These are phyloP conservation scores for Calyptomena viridis DNA, from an alignment of 2,113 vertebrate genomes.

Conservation along the genomic window DNA sequence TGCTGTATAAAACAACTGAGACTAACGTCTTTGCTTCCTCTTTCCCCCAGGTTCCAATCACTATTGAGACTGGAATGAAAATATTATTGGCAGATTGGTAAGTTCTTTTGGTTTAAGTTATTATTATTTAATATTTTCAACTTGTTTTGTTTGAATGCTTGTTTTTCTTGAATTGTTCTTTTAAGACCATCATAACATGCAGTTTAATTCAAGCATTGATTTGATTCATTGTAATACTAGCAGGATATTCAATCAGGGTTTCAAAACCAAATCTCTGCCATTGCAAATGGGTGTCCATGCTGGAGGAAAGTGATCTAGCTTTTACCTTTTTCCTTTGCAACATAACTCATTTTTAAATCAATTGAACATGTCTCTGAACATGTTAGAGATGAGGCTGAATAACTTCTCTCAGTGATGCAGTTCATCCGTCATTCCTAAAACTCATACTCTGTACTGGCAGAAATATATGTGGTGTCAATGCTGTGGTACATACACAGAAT, in stretches of 20 bases:
- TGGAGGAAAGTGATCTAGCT: neutral
- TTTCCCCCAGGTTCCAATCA: neutral
- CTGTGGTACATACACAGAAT: neutral
- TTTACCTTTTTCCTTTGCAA: neutral
- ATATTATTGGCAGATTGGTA: slow-evolving; percentile 1
- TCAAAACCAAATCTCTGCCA: neutral
- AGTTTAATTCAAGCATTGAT: neutral
- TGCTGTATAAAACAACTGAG: neutral
- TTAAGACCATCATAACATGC: neutral
- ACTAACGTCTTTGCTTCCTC: neutral
- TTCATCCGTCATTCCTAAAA: neutral
- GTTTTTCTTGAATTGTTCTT: neutral
- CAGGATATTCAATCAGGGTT: neutral
- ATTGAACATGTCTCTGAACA: neutral
- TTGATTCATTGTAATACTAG: neutral
- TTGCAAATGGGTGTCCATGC: neutral
- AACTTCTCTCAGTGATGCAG: neutral
- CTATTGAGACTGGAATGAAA: neutral
- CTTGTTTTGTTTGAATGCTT: neutral
- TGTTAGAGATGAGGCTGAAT: neutral
- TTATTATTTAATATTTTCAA: neutral
- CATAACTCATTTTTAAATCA: neutral
- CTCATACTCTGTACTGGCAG: neutral
- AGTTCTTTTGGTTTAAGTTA: neutral
- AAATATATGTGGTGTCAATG: neutral